Conservation (phyloP, 2,797 vertebrate species). For the Thunnus albacares region DNA sequence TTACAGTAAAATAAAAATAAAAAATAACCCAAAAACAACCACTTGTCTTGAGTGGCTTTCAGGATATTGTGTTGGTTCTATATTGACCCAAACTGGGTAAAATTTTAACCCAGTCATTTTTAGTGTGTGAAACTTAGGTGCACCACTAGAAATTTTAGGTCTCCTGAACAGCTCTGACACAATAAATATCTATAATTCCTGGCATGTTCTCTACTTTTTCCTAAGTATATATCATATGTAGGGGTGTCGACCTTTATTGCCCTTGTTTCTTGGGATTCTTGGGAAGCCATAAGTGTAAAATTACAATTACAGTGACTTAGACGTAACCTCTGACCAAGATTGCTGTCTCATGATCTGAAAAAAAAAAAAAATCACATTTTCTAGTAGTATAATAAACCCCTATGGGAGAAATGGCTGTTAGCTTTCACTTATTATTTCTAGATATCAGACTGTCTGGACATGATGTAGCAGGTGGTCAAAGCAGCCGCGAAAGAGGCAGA, state of each 20-base stretch:
- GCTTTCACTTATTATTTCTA: not conserved
- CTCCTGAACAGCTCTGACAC: too few species aligned
- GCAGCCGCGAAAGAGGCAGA: constrained; percentile 31
- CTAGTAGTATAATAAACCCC: not conserved
- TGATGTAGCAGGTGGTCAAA: constrained; percentile 22
- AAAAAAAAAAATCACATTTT: not conserved
- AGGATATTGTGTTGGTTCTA: too few species aligned
- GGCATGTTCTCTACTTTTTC: not conserved
- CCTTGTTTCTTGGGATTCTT: not conserved
- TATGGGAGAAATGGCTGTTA: not conserved
- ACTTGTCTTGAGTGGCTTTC: too few species aligned
- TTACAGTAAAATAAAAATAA: too few species aligned
- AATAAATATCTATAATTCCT: not conserved
- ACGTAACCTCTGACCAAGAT: not conserved
- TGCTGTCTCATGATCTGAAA: not conserved
- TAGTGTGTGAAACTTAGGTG: not conserved
- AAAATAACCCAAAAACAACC: too few species aligned
- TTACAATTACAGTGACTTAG: not conserved
- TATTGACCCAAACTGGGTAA: too few species aligned
- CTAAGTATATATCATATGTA: not conserved
- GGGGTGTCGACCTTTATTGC: not conserved
- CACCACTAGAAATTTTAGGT: not conserved
- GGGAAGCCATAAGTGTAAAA: not conserved
- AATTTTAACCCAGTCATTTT: too few species aligned
- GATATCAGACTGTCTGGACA: constrained; percentile 3